phyloP scores from a whole-genome alignment of 2,797 vertebrate genomes.

The Myotis daubentonii region DNA sequence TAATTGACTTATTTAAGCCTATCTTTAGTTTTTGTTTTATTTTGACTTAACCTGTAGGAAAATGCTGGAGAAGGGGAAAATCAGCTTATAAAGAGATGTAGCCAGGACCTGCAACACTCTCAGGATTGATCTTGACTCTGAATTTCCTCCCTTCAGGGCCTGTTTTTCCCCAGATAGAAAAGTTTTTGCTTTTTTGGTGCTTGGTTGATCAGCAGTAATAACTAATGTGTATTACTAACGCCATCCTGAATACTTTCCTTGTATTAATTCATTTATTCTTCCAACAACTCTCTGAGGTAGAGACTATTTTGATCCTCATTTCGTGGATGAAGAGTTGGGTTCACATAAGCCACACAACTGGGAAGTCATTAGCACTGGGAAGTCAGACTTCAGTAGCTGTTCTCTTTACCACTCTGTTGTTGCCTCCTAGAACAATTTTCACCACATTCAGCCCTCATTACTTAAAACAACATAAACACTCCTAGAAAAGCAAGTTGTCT shows the following conservation, averaged over 20 bases:
- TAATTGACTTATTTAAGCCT: background rate
- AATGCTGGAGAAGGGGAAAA: background rate
- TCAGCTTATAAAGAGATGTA: background rate
- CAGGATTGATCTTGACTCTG: conserved; percentile 9
- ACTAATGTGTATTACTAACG: background rate
- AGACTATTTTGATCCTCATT: background rate
- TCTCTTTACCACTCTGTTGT: background rate
- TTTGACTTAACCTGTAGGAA: conserved; percentile 3
- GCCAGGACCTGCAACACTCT: background rate
- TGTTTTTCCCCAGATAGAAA: background rate
- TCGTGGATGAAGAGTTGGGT: background rate
- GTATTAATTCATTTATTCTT: background rate
- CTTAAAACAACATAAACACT: background rate
- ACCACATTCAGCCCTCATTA: background rate
- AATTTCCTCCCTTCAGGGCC: background rate
- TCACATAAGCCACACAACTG: background rate
- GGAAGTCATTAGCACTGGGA: background rate
- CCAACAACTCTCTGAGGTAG: background rate
- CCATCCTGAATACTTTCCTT: background rate
- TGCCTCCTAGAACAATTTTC: background rate
- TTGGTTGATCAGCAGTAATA: background rate
- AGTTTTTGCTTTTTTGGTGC: background rate
- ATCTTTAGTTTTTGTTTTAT: background rate
- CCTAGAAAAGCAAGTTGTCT: background rate
- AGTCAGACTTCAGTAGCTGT: background rate